Evolutionary conservation across 2,888 invertebrate genomes (phyloP), one percentile per base, ranked within the genome.

Genomic region (Calephelis perditalis): DNA sequence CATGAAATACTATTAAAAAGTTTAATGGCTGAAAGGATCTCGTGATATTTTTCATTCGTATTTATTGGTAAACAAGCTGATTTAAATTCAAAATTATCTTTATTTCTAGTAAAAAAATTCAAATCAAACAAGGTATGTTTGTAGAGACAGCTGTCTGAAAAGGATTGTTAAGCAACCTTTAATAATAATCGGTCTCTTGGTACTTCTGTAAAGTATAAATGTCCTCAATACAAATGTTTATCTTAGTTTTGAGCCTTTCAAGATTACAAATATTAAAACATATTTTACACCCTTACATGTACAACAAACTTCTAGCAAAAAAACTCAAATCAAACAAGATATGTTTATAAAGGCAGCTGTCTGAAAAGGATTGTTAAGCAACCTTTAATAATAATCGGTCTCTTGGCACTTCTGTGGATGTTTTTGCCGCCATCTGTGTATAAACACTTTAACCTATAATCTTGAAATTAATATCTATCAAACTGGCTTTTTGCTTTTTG

Each of bases 401-500:
- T 54, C 58, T 58, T 57, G 57, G 57, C 45, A 59, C 52, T 56
- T n/a, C 15, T n/a, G 56, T 44, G 55, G 82, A 75, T 76, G 82
- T 86, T 87, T 86, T 84, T 86, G 81, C 75, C 65, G 71, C 81
- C 85, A 86, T 85, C 86, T 86, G 86, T 81, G 79, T 77, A 75
- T 71, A 77, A 71, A 73, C 71, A 68, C 73, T 54, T 74, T 73
- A 81, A 79, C 79, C 88, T 87, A 82, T 87, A 86, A 90, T 90
- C 88, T 90, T 68, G 73, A 77, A 83, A 90, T 89, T 88, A 87
- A 90, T 87, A 87, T 87, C 85, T 86, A 86, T 88, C 89, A 90
- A 87, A 86, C 87, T 88, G 86, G 10, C 26, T n/a, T 35, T 54
- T 7, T n/a, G 11, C 36, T 54, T 54, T 35, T 52, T 26, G 49